Conservation (phyloP, 2,888 invertebrate species). For the Noctua fimbriata region DNA sequence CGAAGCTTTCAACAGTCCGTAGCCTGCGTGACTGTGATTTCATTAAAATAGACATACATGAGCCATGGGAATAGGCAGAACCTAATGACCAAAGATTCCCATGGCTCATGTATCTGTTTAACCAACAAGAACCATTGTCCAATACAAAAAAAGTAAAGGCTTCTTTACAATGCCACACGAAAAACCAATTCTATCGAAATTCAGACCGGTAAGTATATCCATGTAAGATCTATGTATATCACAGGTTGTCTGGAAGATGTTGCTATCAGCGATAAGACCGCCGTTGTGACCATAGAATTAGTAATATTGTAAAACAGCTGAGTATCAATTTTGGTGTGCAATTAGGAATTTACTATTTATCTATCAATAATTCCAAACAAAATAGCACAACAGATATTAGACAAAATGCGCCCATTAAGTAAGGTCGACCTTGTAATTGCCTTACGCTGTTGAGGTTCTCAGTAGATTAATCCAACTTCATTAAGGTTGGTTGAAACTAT, state of each 20-base stretch:
- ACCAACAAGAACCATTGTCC: slow-evolving; percentile 54
- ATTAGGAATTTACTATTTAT: too few relatives aligned
- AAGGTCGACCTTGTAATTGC: too few relatives aligned
- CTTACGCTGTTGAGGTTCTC: too few relatives aligned
- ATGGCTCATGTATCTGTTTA: slow-evolving; percentile 45
- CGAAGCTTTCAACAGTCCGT: not conserved
- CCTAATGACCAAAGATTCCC: slow-evolving; percentile 32
- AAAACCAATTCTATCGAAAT: not conserved
- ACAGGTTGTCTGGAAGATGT: not conserved
- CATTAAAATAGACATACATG: not conserved
- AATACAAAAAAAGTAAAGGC: slow-evolving; percentile 55
- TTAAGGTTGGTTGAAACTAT: too few relatives aligned
- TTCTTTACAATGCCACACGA: slow-evolving; percentile 14
- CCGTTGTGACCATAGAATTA: not conserved
- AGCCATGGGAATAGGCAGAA: not conserved
- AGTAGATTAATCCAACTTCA: too few relatives aligned
- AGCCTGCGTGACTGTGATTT: not conserved
- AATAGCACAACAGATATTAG: too few relatives aligned
- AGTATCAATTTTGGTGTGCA: too few relatives aligned
- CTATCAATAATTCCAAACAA: too few relatives aligned
- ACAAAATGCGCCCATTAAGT: too few relatives aligned
- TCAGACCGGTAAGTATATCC: not conserved
- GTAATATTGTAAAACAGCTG: not conserved
- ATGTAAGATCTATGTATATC: not conserved
- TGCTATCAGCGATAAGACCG: too few relatives aligned